Evolutionary conservation across 2,113 vertebrate species (phyloP).

Genomic region (Sander vitreus): DNA sequence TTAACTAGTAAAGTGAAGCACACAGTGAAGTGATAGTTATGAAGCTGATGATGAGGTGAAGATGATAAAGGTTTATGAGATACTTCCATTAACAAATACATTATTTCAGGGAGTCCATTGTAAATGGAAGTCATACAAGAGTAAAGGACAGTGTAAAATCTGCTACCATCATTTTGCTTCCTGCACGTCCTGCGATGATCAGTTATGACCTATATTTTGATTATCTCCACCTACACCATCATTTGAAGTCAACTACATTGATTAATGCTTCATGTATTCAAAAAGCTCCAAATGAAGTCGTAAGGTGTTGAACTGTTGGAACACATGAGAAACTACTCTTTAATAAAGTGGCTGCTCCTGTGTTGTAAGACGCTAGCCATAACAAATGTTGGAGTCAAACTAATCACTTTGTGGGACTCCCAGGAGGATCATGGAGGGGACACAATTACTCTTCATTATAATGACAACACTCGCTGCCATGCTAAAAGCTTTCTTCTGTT

Average conservation of each 20-base stretch:
- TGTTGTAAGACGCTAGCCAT: background rate
- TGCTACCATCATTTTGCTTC: conserved; percentile 12
- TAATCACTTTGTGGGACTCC: conserved; percentile 21
- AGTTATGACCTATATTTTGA: conserved; percentile 23
- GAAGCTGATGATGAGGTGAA: conserved; percentile 26
- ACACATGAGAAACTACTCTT: conserved; percentile 1
- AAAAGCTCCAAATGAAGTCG: conserved; percentile 1
- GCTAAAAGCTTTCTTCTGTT: background rate
- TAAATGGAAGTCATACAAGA: background rate
- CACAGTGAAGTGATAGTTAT: conserved; percentile 25
- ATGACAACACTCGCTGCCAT: background rate
- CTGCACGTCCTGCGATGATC: background rate
- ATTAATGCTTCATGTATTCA: background rate
- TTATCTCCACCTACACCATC: conserved; percentile 8
- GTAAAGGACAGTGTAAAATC: background rate
- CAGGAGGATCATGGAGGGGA: conserved; percentile 9
- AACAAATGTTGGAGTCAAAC: conserved; percentile 43
- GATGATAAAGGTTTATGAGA: conserved; percentile 1
- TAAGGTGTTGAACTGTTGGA: background rate
- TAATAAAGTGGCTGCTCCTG: conserved; percentile 3
- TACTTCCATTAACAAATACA: background rate
- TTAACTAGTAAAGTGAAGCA: background rate
- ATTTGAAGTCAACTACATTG: conserved; percentile 4
- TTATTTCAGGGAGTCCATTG: background rate
- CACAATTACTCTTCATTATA: conserved; percentile 20